Percentiles rank a stretch among this genome's conserved stretches.
Evolutionary conservation across 2,888 invertebrate species (phyloP).

Genomic region (Ochropleura leucogaster): DNA sequence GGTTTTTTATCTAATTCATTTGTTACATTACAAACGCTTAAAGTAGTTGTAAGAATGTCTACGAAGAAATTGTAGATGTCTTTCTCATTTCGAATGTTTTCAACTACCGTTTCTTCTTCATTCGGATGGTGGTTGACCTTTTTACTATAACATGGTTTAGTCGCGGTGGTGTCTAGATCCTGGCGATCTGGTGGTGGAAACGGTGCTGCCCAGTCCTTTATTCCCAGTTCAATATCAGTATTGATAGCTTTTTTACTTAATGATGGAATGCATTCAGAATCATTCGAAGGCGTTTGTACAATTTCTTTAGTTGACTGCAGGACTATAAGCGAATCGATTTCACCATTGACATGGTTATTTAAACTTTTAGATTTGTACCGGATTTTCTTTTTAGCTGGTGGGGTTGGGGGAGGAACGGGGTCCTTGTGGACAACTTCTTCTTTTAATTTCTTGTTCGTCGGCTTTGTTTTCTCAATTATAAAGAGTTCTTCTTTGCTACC

Average conservation of each 20-base stretch:
- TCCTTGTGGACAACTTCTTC: constrained; percentile 10
- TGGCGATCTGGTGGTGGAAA: constrained; percentile 3
- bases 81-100: constrained; percentile 67
- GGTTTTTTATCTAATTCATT: constrained; percentile 41
- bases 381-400: constrained; percentile 44
- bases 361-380: constrained; percentile 70
- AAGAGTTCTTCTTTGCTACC: constrained; percentile 45
- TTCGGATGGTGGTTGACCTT: constrained; percentile 57
- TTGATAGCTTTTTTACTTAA: background rate
- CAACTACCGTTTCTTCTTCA: constrained; percentile 66
- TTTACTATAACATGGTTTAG: constrained; percentile 40
- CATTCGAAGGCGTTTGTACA: constrained; percentile 72
- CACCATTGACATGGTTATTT: constrained; percentile 57
- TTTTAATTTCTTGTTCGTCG: constrained; percentile 20
- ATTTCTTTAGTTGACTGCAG: constrained; percentile 74
- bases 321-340: constrained; percentile 69
- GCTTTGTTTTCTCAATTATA: constrained; percentile 21
- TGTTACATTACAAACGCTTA: constrained; percentile 74
- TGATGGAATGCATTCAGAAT: constrained; percentile 58
- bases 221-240: background rate
- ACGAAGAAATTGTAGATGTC: constrained; percentile 80
- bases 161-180: background rate
- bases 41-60: constrained; percentile 78
- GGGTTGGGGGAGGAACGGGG: background rate
- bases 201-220: constrained; percentile 30